Conservation (phyloP, 1,140 invertebrate species). For the Anthonomus grandis region DNA sequence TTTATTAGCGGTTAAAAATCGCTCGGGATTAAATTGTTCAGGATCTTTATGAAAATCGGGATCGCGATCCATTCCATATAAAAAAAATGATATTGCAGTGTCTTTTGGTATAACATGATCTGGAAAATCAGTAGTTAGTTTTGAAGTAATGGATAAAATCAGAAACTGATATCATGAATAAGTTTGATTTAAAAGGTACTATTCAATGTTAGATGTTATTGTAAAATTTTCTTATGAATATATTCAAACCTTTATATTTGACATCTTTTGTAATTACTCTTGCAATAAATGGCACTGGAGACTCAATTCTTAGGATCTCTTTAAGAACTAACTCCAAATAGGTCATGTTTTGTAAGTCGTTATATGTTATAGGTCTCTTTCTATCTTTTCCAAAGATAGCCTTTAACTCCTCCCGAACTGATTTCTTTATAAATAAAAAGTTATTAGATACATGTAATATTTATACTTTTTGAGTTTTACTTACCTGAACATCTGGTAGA, state of each 20-base stretch:
- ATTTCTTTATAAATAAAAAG: slow-evolving; percentile 50
- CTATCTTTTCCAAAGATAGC: slow-evolving; percentile 53
- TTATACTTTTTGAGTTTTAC: too few species aligned
- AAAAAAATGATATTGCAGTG: slow-evolving; percentile 7
- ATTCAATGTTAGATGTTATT: too few species aligned
- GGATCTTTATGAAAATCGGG: slow-evolving; percentile 64
- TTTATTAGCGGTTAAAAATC: slow-evolving; percentile 61
- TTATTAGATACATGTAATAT: too few species aligned
- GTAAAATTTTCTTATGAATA: too few species aligned
- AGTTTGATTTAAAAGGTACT: too few species aligned
- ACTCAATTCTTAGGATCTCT: slow-evolving; percentile 62
- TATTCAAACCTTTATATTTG: slow-evolving; percentile 22
- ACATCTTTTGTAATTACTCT: slow-evolving; percentile 48
- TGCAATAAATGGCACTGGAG: slow-evolving; percentile 59
- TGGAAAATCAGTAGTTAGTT: too few species aligned
- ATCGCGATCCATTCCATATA: slow-evolving; percentile 60
- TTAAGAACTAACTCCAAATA: slow-evolving; percentile 63
- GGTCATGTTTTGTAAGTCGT: slow-evolving; percentile 57
- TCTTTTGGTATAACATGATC: slow-evolving; percentile 19
- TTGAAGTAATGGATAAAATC: too few species aligned
- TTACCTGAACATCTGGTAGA: too few species aligned
- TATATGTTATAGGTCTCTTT: slow-evolving; percentile 49
- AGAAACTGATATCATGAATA: too few species aligned
- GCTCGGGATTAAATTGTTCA: slow-evolving; percentile 69
- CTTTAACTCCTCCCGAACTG: slow-evolving; percentile 57